Conservation (phyloP, 1,140 invertebrate genomes). For the Papilio machaon region DNA sequence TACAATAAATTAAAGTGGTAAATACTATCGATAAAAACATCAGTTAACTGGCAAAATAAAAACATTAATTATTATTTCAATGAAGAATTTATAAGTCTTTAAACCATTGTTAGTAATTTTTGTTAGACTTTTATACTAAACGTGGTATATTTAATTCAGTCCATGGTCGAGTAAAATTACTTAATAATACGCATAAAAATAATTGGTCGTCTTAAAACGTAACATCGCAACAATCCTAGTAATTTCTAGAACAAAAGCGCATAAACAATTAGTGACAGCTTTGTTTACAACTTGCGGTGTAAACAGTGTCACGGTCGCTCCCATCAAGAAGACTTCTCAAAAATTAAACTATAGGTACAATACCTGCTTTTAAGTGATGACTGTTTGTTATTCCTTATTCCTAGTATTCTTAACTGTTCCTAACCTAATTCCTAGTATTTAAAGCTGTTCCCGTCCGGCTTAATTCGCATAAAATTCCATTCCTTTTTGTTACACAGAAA, state of each 20-base stretch:
- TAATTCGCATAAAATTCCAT: too few relatives aligned
- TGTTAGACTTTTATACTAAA: background rate
- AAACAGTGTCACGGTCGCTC: background rate
- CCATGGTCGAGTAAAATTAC: background rate
- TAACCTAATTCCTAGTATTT: too few relatives aligned
- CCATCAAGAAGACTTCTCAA: background rate
- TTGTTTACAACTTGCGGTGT: background rate
- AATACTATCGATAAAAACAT: background rate
- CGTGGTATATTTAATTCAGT: background rate
- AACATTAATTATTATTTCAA: background rate
- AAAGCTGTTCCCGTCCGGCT: too few relatives aligned
- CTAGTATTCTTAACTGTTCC: too few relatives aligned
- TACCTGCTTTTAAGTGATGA: too few relatives aligned
- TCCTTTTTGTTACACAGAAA: too few relatives aligned
- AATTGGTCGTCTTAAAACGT: background rate
- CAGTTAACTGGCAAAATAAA: background rate
- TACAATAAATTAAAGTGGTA: background rate
- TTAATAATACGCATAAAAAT: background rate
- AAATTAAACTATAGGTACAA: background rate
- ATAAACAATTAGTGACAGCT: background rate
- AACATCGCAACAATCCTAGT: background rate
- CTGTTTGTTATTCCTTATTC: too few relatives aligned
- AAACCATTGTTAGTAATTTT: background rate
- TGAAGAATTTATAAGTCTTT: background rate
- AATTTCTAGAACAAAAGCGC: background rate